Evolutionary conservation across 92 coral and sea anemone genomes (phyloP).

Genomic region (Montipora capitata): DNA sequence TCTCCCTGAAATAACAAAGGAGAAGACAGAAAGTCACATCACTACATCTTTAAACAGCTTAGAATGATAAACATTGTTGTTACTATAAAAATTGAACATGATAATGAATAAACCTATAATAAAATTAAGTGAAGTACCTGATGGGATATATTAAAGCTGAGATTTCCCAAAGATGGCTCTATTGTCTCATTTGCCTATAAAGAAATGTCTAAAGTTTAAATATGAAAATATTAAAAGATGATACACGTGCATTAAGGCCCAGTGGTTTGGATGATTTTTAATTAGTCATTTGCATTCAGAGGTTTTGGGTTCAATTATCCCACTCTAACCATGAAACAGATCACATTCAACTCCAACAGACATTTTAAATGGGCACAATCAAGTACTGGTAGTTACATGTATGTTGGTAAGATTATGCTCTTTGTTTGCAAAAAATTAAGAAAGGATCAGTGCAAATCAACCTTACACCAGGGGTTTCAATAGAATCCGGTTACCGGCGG

Average conservation of each 20-base stretch:
- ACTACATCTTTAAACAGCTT: not conserved
- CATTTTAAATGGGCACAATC: too few species aligned
- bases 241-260: too few species aligned
- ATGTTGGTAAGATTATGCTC: too few species aligned
- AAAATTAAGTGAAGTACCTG: constrained; percentile 69
- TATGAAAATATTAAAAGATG: not conserved
- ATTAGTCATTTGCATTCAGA: too few species aligned
- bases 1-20: constrained; percentile 63
- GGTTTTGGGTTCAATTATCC: too few species aligned
- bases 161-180: constrained; percentile 47
- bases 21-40: not conserved
- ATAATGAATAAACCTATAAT: too few species aligned
- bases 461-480: not conserved
- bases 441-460: not conserved
- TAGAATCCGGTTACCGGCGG: too few species aligned
- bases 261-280: too few species aligned
- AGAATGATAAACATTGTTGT: not conserved
- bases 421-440: not conserved
- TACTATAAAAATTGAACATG: not conserved
- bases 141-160: constrained; percentile 94
- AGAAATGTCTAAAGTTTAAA: not conserved
- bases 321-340: too few species aligned
- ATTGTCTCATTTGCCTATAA: constrained; percentile 68
- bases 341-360: too few species aligned
- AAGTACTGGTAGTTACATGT: too few species aligned